Conservation (phyloP, 2,888 invertebrate genomes). For the Apamea anceps region DNA sequence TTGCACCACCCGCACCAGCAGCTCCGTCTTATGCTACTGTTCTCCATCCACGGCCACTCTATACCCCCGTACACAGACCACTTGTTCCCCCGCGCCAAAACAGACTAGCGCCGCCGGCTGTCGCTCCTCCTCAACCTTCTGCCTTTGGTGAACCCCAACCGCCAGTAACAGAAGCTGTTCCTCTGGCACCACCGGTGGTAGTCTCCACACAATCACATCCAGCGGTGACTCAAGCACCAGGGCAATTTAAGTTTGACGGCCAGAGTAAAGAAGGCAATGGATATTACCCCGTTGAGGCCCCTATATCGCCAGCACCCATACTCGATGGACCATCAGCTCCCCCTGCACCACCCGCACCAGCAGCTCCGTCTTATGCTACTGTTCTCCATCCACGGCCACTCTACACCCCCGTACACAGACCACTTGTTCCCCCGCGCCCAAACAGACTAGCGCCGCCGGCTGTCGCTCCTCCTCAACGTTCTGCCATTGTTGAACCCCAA, state of each 20-base stretch:
- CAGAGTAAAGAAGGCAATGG: slow-evolving; percentile 52
- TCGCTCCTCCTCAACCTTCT: no score
- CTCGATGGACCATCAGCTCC: no score
- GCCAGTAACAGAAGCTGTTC: not conserved
- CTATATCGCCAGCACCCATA: no score
- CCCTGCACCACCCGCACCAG: no score
- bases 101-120: no score
- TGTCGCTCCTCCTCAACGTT: not conserved
- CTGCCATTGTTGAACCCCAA: not conserved
- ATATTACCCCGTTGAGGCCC: slow-evolving; percentile 85
- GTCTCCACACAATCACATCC: not conserved
- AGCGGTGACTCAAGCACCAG: slow-evolving; percentile 14
- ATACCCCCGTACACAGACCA: not conserved
- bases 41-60: slow-evolving; percentile 5
- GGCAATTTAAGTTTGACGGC: slow-evolving; percentile 24
- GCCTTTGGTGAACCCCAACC: no score
- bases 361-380: no score
- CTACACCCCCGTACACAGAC: no score
- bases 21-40: slow-evolving; percentile 4
- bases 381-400: no score
- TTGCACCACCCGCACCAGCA: not conserved
- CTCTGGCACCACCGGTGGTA: slow-evolving; percentile 8
- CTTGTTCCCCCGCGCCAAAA: no score
- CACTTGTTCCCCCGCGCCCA: no score
- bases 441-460: not conserved